Evolutionary conservation across 2,113 vertebrate species (phyloP).

Genomic region (Bungarus multicinctus): DNA sequence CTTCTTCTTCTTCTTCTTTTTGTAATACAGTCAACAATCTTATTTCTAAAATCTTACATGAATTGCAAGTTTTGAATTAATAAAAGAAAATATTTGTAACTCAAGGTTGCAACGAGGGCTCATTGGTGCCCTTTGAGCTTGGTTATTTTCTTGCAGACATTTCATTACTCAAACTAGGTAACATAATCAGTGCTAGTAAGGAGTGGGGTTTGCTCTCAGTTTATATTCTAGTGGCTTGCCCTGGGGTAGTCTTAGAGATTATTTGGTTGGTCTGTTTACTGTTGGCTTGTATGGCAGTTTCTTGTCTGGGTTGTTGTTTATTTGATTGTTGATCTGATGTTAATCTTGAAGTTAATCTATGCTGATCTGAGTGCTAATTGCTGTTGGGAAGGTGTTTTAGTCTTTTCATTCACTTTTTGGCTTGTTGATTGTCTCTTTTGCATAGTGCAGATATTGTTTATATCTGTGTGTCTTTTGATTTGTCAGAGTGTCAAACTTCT

Average conservation of each 20-base stretch:
- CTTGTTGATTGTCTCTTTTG: not conserved
- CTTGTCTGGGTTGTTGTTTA: not conserved
- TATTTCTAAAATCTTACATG: not conserved
- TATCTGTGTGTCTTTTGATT: not conserved
- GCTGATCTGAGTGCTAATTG: not conserved
- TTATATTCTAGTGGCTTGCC: not conserved
- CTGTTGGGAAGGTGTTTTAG: not conserved
- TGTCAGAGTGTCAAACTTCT: no score
- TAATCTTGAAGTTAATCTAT: not conserved
- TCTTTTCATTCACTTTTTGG: not conserved
- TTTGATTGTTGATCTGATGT: not conserved
- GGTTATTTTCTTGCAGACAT: not conserved
- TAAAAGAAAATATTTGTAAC: not conserved
- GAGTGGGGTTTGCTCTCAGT: not conserved
- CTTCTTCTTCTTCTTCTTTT: rapidly evolving
- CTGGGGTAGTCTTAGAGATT: not conserved
- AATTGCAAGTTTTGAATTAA: not conserved
- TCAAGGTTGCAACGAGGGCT: not conserved
- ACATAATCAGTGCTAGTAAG: not conserved
- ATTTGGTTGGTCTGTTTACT: not conserved
- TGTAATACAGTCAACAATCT: not conserved
- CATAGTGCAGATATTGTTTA: not conserved
- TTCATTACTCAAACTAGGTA: not conserved
- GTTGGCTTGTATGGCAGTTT: not conserved
- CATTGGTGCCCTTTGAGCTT: not conserved